phyloP scores from a whole-genome alignment of 1,140 invertebrate genomes.

The Musca vetustissima region DNA sequence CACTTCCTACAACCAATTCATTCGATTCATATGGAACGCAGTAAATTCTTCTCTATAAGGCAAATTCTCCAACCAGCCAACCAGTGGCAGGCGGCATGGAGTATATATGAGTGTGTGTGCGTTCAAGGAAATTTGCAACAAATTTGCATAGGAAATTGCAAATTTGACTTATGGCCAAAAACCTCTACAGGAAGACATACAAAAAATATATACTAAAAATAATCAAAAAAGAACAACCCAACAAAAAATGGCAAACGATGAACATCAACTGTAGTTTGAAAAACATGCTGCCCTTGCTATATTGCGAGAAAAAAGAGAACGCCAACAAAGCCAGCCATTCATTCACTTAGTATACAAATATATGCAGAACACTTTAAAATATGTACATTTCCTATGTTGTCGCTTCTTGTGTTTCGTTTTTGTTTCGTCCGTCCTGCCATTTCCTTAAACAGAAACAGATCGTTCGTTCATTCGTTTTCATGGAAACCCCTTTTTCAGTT shows the following conservation, averaged over 20 bases:
- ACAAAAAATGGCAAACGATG: constrained; percentile 9
- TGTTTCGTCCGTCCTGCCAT: no score
- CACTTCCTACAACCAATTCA: no score
- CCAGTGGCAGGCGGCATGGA: neutral
- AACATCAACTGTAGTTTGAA: constrained; percentile 3
- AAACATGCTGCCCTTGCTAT: no score
- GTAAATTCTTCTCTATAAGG: neutral
- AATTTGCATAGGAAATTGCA: constrained; percentile 54
- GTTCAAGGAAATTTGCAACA: constrained; percentile 26
- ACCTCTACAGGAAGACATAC: constrained; percentile 19
- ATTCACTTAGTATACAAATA: constrained; percentile 46
- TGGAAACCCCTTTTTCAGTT: no score
- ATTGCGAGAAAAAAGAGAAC: no score
- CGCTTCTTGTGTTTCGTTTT: no score
- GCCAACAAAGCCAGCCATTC: neutral
- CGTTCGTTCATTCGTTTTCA: no score
- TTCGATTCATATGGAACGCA: no score
- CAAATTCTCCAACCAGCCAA: no score
- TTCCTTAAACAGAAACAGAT: no score
- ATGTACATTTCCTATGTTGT: constrained; percentile 40
- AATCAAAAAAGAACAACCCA: neutral
- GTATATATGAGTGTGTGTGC: neutral
- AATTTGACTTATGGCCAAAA: constrained; percentile 50
- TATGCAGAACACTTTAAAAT: constrained; percentile 48
- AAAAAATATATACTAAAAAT: constrained; percentile 22